phyloP scores from a whole-genome alignment of 2,797 vertebrate species.

The Sciurus carolinensis region DNA sequence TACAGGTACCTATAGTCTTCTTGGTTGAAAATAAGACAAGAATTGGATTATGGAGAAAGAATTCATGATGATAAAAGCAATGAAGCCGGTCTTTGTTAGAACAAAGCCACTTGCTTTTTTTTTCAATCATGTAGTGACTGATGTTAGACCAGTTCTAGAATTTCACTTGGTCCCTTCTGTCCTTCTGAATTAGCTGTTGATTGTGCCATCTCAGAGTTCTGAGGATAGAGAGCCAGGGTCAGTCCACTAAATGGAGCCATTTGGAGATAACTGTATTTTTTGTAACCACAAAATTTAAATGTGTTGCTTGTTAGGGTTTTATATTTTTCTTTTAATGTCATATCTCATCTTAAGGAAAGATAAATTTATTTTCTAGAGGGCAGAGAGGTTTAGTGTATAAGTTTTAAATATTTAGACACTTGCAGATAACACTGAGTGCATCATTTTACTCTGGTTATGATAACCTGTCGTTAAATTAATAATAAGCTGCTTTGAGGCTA shows the following conservation, averaged over 20 bases:
- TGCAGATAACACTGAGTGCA: conserved; percentile 3
- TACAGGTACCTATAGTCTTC: conserved; percentile 30
- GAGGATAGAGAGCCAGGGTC: neutral
- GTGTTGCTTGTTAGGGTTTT: conserved; percentile 40
- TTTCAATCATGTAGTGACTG: neutral
- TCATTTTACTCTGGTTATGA: neutral
- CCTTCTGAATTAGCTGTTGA: conserved; percentile 48
- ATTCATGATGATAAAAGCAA: conserved; percentile 46
- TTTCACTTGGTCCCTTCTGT: neutral
- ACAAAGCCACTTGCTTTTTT: conserved; percentile 28
- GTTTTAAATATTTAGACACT: neutral
- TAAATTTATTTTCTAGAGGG: neutral
- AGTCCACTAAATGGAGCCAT: neutral
- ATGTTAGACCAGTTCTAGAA: conserved; percentile 49
- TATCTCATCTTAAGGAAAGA: neutral
- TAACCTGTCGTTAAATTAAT: neutral
- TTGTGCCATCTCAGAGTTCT: conserved; percentile 50
- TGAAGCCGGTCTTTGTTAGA: conserved; percentile 55
- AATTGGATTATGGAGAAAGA: conserved; percentile 41
- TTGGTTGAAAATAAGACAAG: conserved; percentile 59
- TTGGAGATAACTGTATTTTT: conserved; percentile 33
- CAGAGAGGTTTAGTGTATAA: neutral
- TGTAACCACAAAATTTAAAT: neutral
- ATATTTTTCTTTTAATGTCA: conserved; percentile 20
- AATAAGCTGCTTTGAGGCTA: neutral